Evolutionary conservation across 2,113 vertebrate genomes (phyloP), one percentile per base, ranked within the genome.

Genomic region (Onychostoma macrolepis): DNA sequence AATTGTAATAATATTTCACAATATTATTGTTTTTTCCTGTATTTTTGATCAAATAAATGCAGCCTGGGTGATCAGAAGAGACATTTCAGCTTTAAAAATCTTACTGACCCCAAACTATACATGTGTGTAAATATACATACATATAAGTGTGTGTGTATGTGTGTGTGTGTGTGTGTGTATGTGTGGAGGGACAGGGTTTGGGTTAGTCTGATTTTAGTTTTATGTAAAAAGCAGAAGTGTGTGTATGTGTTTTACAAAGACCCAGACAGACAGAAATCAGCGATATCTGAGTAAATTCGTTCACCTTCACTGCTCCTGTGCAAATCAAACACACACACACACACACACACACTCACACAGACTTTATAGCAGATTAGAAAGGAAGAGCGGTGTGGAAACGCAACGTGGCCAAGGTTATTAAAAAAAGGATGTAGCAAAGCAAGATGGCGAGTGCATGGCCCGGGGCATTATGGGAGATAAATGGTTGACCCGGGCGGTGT

Each of bases 401-500:
- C 94, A 94, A 95, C 95, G 94, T 96, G 94, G 95, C 96, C 95
- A 96, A 96, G 96, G 95, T 95, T 97, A 97, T 97, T 96, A 97
- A 95, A 95, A 94, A 95, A 94, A 96, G 94, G 95, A 95, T 94
- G 95, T 94, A 95, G 95, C 94, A 89, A 95, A 94, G 95, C 95
- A 97, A 97, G 96, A 97, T 97, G 97, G 97, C 96, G 90, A 92
- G 94, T 90, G 87, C 93, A 94, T 99, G 96, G 97, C 98, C 97
- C 96, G 96, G 97, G 98, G 97, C 95, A 95, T 96, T 95, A 91
- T 91, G 94, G 93, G 97, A 99, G 98, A 99, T 99, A 98, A 99
- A 99, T 99, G 97, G 97, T 95, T 98, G 97, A 99, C 97, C 98
- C 91, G 90, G 93, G 96, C 95, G 94, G 93, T 99, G 98, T 99